Evolutionary conservation across 2,888 invertebrate species (phyloP).

Genomic region (Eulithis prunata): DNA sequence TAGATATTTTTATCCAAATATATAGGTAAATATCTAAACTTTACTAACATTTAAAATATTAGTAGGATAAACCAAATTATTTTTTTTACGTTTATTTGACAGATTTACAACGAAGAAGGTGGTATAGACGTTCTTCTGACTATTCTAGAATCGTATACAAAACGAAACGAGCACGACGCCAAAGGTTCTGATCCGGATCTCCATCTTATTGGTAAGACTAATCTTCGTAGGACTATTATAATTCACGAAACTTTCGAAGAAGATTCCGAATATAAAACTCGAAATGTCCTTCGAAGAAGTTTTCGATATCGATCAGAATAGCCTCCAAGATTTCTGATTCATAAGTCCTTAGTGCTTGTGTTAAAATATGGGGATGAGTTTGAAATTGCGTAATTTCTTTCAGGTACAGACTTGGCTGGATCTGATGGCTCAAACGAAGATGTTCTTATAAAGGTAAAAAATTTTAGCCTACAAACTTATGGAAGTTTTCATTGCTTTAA

Average conservation of each 20-base stretch:
- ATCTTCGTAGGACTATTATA: too few species aligned
- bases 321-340: too few species aligned
- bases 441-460: conserved; percentile 89
- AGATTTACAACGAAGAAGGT: conserved; percentile 79
- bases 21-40: too few species aligned
- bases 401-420: conserved; percentile 77
- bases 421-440: conserved; percentile 86
- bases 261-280: too few species aligned
- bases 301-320: too few species aligned
- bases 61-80: too few species aligned
- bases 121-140: conserved; percentile 78
- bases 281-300: too few species aligned
- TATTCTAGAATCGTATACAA: conserved; percentile 79
- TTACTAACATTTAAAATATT: too few species aligned
- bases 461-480: conserved; percentile 29
- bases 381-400: conserved; percentile 32
- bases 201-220: conserved; percentile 66
- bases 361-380: not conserved
- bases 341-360: too few species aligned
- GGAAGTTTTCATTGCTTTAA: too few species aligned
- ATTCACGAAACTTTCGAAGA: too few species aligned
- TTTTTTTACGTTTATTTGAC: not conserved
- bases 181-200: conserved; percentile 61
- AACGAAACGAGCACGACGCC: conserved; percentile 62
- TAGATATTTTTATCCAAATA: too few species aligned